Evolutionary conservation across 2,113 vertebrate species (phyloP).

Genomic region (Arothron firmamentum): DNA sequence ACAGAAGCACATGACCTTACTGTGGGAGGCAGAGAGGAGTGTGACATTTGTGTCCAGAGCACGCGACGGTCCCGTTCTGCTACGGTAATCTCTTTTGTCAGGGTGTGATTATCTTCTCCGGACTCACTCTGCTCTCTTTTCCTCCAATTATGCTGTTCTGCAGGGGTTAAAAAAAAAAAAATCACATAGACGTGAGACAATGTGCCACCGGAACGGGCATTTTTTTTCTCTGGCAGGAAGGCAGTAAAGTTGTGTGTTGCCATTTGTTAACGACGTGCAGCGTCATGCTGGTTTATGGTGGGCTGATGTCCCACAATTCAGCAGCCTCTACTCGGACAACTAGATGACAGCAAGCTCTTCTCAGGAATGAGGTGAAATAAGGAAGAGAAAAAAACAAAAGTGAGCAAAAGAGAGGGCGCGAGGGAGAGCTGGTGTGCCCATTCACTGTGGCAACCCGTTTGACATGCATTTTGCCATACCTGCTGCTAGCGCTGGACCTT

Average conservation of each 20-base stretch:
- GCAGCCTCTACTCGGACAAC: background rate
- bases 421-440: constrained; percentile 29
- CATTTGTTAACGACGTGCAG: constrained; percentile 7
- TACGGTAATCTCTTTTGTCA: constrained; percentile 57
- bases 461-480: constrained; percentile 65
- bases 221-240: constrained; percentile 2
- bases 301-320: background rate
- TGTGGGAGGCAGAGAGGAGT: constrained; percentile 31
- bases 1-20: constrained; percentile 38
- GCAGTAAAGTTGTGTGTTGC: background rate
- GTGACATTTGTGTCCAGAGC: constrained; percentile 54
- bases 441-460: constrained; percentile 70
- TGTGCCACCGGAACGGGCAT: constrained; percentile 16
- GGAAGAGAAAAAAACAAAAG: constrained; percentile 16
- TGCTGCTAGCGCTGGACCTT: constrained; percentile 51
- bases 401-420: constrained; percentile 27
- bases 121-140: constrained; percentile 12
- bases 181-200: constrained; percentile 21
- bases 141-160: constrained; percentile 39
- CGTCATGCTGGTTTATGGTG: background rate
- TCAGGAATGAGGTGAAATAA: constrained; percentile 36
- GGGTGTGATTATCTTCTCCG: constrained; percentile 59
- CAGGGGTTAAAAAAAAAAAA: constrained; percentile 18
- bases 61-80: constrained; percentile 38
- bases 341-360: background rate